These are phyloP conservation scores for Limosa lapponica DNA, from an alignment of 2,797 vertebrate species.

Conservation along the genomic window DNA sequence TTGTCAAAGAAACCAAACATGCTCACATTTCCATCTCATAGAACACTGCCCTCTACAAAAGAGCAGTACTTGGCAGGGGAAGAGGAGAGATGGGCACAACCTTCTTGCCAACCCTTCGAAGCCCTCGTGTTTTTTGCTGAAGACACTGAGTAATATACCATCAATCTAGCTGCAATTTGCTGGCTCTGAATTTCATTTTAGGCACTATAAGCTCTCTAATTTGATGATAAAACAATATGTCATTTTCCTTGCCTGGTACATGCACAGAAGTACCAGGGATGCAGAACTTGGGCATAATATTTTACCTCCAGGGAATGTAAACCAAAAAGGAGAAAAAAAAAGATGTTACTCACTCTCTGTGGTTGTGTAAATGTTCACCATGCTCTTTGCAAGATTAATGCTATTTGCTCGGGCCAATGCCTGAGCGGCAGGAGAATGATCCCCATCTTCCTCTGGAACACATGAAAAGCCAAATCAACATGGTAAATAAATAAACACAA, in stretches of 20 bases:
- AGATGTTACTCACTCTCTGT: conserved; percentile 72
- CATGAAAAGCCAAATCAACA: conserved; percentile 38
- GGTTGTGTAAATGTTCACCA: conserved; percentile 77
- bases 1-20: neutral
- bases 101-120: neutral
- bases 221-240: conserved; percentile 34
- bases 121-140: neutral
- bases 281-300: neutral
- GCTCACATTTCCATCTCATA: neutral
- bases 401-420: conserved; percentile 42
- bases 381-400: conserved; percentile 71
- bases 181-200: conserved; percentile 39
- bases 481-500: neutral
- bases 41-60: neutral
- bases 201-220: conserved; percentile 35
- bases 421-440: conserved; percentile 26
- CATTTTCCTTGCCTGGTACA: conserved; percentile 1
- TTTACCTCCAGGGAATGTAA: neutral
- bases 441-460: conserved; percentile 62
- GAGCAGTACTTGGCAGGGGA: neutral
- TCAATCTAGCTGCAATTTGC: conserved; percentile 26
- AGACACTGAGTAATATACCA: neutral
- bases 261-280: neutral
- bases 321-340: conserved; percentile 16
- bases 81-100: neutral